A percentile compares a stretch with the other conserved stretches of the same genome.
phyloP scores from a whole-genome alignment of 1,140 invertebrate species.

The Ridgeia piscesae region DNA sequence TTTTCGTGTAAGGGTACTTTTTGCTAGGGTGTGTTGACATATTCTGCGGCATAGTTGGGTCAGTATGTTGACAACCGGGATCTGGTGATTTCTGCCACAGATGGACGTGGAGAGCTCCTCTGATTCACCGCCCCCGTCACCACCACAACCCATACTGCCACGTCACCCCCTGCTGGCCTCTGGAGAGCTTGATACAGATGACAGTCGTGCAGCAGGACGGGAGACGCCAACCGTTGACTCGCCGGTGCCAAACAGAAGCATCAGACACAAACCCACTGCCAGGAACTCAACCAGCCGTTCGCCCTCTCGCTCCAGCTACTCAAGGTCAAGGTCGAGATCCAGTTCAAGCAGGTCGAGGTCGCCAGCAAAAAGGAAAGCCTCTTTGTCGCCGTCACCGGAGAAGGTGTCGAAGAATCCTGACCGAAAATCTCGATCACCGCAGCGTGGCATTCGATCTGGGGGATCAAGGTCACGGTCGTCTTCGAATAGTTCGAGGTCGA shows the following conservation, averaged over 20 bases:
- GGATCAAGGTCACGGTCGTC: not conserved
- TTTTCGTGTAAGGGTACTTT: too few relatives aligned
- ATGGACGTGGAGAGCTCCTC: not conserved
- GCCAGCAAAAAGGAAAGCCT: not conserved
- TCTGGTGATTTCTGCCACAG: not conserved
- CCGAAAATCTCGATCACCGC: not conserved
- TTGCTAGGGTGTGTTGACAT: too few relatives aligned
- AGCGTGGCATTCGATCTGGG: not conserved
- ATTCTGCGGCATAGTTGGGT: too few relatives aligned
- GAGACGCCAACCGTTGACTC: not conserved
- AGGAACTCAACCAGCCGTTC: not conserved
- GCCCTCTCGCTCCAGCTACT: not conserved
- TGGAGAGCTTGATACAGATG: not conserved
- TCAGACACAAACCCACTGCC: not conserved
- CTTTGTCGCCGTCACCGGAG: not conserved
- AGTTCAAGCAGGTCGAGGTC: not conserved
- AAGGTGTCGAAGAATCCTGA: not conserved
- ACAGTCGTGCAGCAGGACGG: not conserved
- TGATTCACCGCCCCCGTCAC: not conserved
- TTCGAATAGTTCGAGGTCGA: not conserved
- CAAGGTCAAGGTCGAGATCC: not conserved
- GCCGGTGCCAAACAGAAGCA: not conserved
- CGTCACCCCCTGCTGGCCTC: not conserved
- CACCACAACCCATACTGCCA: not conserved
- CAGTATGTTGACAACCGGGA: not conserved